Conservation (phyloP, 2,797 vertebrate species). For the Gobionotothen gibberifrons region DNA sequence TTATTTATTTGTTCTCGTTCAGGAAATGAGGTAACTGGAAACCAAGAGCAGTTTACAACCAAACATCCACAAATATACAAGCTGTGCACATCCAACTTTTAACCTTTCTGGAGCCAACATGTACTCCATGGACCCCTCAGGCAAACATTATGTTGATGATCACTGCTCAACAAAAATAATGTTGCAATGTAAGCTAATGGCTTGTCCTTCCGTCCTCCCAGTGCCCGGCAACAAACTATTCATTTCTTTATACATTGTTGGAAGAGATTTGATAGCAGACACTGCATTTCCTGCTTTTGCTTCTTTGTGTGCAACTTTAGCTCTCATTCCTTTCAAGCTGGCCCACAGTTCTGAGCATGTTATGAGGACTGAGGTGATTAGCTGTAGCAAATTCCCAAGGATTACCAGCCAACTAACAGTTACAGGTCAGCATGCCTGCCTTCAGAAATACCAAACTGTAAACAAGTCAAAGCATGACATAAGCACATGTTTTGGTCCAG, state of each 20-base stretch:
- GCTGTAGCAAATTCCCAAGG: slow-evolving; percentile 71
- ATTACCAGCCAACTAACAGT: slow-evolving; percentile 74
- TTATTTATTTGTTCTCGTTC: slow-evolving; percentile 83
- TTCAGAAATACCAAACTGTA: slow-evolving; percentile 72
- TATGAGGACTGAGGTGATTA: slow-evolving; percentile 64
- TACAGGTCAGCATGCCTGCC: slow-evolving; percentile 68
- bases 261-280: slow-evolving; percentile 52
- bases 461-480: slow-evolving; percentile 79
- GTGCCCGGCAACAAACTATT: slow-evolving; percentile 69
- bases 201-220: slow-evolving; percentile 67
- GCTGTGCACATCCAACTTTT: slow-evolving; percentile 76
- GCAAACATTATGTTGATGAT: slow-evolving; percentile 71
- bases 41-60: slow-evolving; percentile 78
- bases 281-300: slow-evolving; percentile 71
- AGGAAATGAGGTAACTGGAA: slow-evolving; percentile 85
- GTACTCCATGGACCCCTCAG: slow-evolving; percentile 64
- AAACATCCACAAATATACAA: slow-evolving; percentile 85
- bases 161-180: slow-evolving; percentile 75
- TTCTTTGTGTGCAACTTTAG: slow-evolving; percentile 63
- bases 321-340: slow-evolving; percentile 59
- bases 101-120: slow-evolving; percentile 69
- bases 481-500: slow-evolving; percentile 61
- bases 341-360: slow-evolving; percentile 52
- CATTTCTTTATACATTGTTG: slow-evolving; percentile 67
- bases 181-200: slow-evolving; percentile 66